Evolutionary conservation across 2,113 vertebrate species (phyloP), one percentile per base, ranked within the genome.

Genomic region (Brachionichthys hirsutus): DNA sequence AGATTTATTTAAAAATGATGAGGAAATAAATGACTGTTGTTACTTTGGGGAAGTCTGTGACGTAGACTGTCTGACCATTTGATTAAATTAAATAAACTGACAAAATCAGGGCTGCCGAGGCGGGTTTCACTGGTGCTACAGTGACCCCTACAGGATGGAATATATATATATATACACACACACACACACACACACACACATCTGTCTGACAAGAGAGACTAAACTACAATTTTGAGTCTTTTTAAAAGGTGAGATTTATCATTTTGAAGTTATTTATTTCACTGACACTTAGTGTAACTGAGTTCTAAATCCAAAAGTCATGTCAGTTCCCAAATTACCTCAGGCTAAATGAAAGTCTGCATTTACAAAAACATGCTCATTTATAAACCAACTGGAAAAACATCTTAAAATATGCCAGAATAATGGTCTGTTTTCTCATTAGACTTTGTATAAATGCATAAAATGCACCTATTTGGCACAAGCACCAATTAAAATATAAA

Each of bases 81-180:
- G 2, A n/a, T 60, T 18, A 51, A 78, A 79, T 72, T 74, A 71
- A 81, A 71, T 15, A 57, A 41, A 41, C 18, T 60, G 22, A 24
- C 42, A 50, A 44, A 55, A 48, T 42, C 34, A 41, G 36, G 9
- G 20, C 38, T 40, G n/a, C 2, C 3, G 20, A 16, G 34, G 20
- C 38, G 41, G 0, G 12, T 9, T 79, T 78, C 65, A 43, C 62
- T 84, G 50, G 41, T 58, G 52, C 64, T 88, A 51, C 70, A 86
- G 84, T 75, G 86, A 79, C 88, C 67, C 83, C 87, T 82, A 67
- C 42, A 84, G 88, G 83, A 58, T 6, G 4, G 13, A 44, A 69
- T 43, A 4, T 0, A 45, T n/a, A n/a, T n/a, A n/a, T n/a, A n/a
- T n/a, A n/a, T n/a, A n/a, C n/a, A n/a, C n/a, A 20, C 42, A 19